These are phyloP conservation scores for Calameuta pallipes DNA, from an alignment of 2,888 invertebrate genomes.

Conservation along the genomic window DNA sequence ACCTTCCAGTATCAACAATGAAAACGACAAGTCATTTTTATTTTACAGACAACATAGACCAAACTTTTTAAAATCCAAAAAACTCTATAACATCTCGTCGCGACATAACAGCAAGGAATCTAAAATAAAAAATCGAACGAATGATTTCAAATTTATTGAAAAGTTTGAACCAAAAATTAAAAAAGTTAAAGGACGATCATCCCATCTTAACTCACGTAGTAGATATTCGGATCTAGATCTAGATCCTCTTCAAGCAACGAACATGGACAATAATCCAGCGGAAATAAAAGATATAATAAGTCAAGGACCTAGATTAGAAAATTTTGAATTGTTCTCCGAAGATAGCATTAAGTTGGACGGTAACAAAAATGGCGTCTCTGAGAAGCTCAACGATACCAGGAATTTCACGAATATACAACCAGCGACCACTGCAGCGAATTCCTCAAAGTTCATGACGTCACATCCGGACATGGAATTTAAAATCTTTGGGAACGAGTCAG, in stretches of 20 bases:
- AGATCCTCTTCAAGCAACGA: not conserved
- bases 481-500: not conserved
- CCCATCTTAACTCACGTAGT: not conserved
- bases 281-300: not conserved
- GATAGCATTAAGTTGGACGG: not conserved
- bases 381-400: not conserved
- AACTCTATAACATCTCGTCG: not conserved
- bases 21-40: constrained; percentile 23
- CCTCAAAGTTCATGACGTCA: not conserved
- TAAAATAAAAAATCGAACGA: not conserved
- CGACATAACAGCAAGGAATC: not conserved
- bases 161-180: not conserved
- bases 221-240: not conserved
- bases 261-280: not conserved
- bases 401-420: not conserved
- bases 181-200: not conserved
- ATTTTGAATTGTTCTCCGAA: constrained; percentile 2
- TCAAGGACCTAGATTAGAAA: not conserved
- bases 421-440: not conserved
- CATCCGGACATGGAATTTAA: not conserved
- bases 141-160: not conserved
- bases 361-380: not conserved
- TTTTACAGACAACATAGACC: constrained; percentile 14
- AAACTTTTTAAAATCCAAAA: not conserved
- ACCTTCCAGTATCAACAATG: not conserved